Evolutionary conservation across 2,888 invertebrate genomes (phyloP).

Genomic region (Plemyria rubiginata): DNA sequence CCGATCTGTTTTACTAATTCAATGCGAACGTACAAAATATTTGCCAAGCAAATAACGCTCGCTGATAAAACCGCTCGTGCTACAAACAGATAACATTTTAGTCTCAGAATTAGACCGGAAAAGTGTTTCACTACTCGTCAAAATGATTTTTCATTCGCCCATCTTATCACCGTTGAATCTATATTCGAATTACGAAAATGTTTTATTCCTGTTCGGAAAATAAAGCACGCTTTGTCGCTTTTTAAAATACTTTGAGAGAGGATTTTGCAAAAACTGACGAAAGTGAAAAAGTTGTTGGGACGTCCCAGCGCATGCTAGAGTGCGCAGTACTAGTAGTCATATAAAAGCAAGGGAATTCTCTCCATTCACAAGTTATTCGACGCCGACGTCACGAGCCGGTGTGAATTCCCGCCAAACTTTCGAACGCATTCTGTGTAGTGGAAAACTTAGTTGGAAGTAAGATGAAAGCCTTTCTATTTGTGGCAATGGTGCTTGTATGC

Average conservation of each 20-base stretch:
- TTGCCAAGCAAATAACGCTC: conserved; percentile 64
- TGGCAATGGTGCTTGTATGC: conserved; percentile 62
- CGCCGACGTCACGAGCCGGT: conserved; percentile 59
- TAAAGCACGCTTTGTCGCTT: conserved; percentile 4
- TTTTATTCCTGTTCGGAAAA: conserved; percentile 18
- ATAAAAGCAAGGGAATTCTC: conserved; percentile 72
- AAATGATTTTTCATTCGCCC: conserved; percentile 43
- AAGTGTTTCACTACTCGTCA: conserved; percentile 41
- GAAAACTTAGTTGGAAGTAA: conserved; percentile 51
- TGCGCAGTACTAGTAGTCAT: conserved; percentile 75
- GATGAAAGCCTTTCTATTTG: conserved; percentile 66
- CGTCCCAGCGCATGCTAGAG: conserved; percentile 66
- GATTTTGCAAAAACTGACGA: conserved; percentile 27
- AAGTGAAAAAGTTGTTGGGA: conserved; percentile 44
- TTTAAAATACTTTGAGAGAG: not conserved
- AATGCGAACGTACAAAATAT: conserved; percentile 65
- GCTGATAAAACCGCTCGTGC: conserved; percentile 71
- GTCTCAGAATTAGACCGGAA: conserved; percentile 46
- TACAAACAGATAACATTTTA: conserved; percentile 64
- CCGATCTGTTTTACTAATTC: conserved; percentile 39
- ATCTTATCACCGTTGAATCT: conserved; percentile 30
- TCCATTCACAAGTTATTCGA: conserved; percentile 73
- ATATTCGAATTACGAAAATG: conserved; percentile 30
- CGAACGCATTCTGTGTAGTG: conserved; percentile 59
- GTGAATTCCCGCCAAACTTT: conserved; percentile 54